Conservation (phyloP, 2,113 vertebrate genomes). For the Periophthalmus modestus region DNA sequence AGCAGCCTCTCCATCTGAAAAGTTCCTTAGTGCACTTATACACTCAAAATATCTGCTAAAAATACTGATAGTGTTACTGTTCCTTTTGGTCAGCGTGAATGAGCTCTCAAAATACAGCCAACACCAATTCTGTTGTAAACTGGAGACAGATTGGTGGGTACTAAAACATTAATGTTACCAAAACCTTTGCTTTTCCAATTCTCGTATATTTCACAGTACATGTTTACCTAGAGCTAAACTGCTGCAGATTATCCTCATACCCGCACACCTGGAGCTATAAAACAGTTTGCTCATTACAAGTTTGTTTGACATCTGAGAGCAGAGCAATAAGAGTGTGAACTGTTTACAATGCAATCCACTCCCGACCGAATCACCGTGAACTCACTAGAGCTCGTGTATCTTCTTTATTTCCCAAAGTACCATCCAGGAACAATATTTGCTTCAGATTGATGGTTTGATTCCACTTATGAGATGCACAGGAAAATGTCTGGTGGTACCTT, state of each 20-base stretch:
- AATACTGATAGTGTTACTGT: background rate
- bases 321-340: conserved; percentile 1
- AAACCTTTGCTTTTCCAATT: background rate
- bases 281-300: conserved; percentile 6
- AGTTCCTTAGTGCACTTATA: too few relatives aligned
- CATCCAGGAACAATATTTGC: background rate
- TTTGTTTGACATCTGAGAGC: conserved; percentile 9
- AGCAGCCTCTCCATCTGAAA: too few relatives aligned
- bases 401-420: conserved; percentile 6
- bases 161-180: background rate
- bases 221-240: background rate
- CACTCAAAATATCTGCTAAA: too few relatives aligned
- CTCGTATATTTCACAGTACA: background rate
- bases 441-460: background rate
- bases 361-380: background rate
- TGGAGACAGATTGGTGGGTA: background rate
- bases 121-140: background rate
- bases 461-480: background rate
- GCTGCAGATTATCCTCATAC: background rate
- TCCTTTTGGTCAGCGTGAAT: background rate
- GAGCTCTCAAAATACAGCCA: background rate
- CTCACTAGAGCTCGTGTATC: background rate
- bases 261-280: background rate
- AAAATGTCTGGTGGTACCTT: background rate
- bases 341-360: background rate